These are phyloP conservation scores for Anastrepha obliqua DNA, from an alignment of 1,140 invertebrate genomes.

Conservation along the genomic window DNA sequence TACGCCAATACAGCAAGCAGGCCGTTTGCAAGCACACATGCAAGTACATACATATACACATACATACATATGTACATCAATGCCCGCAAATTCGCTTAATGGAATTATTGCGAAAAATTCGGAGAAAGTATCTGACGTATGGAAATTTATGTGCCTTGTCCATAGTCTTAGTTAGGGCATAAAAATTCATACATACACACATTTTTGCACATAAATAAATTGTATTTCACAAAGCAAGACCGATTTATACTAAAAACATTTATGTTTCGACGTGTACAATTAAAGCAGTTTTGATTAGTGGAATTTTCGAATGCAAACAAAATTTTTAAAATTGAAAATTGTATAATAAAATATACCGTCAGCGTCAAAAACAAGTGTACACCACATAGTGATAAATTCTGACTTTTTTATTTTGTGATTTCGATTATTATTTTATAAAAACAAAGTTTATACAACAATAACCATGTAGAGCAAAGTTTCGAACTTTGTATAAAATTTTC, in stretches of 20 bases:
- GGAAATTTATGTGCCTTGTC: not conserved
- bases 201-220: not conserved
- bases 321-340: no score
- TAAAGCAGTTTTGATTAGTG: no score
- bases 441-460: no score
- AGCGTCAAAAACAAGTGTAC: no score
- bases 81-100: constrained; percentile 6
- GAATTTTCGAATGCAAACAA: no score
- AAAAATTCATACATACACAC: not conserved
- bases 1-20: no score
- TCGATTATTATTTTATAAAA: not conserved
- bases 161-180: constrained; percentile 9
- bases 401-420: not conserved
- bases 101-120: constrained; percentile 51
- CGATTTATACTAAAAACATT: not conserved
- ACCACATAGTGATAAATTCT: no score
- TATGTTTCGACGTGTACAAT: not conserved
- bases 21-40: not conserved
- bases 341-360: no score
- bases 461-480: no score
- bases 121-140: constrained; percentile 14
- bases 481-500: no score
- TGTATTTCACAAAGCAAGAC: constrained; percentile 5
- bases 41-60: not conserved
- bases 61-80: constrained; percentile 9